Evolutionary conservation across 2,797 vertebrate species (phyloP), one percentile per base, ranked within the genome.

Genomic region (Atherinosoma microstoma): DNA sequence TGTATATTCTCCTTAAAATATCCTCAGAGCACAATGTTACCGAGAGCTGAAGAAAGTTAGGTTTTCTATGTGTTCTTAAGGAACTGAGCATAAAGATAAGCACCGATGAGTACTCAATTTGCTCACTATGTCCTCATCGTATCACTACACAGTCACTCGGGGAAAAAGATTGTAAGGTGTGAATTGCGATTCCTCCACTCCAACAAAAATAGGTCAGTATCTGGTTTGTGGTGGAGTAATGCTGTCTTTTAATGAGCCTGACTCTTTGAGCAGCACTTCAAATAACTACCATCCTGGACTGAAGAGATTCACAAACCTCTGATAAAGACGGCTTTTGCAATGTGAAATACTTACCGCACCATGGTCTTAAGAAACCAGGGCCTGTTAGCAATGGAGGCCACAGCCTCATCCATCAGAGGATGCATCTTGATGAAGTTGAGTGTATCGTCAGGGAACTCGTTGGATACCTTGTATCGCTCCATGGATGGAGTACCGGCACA

Each of bases 371-470:
- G 95, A 88, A 99, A 99, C 97, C 98, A 99, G 1, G 98, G 98
- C 71, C 95, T 95, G 92, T 98, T 97, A 67, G 96, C 92, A 59
- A 99, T 95, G 70, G 98, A 97, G 57, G 97, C 96, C 57, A 98
- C 97, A 0, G 98, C 97, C 90, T 99, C 98, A 0, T 99, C 98
- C 98, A 99, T 99, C 85, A 99, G 94, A 1, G 98, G 97, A 89
- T 99, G 98, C 53, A 97, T 96, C 95, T 99, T 99, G 91, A 99
- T 98, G 90, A 99, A 99, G 93, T 98, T 99, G 84, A 99, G 93
- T 4, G 97, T 99, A 84, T 99, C 98, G 8, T 99, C 98, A 0
- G 98, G 98, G 82, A 99, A 98, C 92, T 99, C 97, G 1, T 96
- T 99, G 91, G 98, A 99, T 10, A 96, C 95, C 84, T 95, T 90